phyloP scores from a whole-genome alignment of 2,888 invertebrate genomes.

The Diarsia mendica region DNA sequence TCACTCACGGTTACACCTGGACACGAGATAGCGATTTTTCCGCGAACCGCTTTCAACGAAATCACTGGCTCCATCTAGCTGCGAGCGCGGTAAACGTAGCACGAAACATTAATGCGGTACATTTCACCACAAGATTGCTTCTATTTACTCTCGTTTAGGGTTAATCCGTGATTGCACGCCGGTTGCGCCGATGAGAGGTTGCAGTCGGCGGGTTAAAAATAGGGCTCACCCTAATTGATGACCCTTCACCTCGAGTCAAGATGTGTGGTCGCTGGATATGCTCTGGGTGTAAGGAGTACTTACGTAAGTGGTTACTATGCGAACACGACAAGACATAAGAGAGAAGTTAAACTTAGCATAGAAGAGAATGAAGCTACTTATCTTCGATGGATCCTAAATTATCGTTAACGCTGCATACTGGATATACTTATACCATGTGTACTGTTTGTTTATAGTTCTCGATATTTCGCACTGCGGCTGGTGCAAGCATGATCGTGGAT shows the following conservation, averaged over 20 bases:
- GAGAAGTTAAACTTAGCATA: neutral
- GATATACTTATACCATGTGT: no score
- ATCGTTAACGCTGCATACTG: no score
- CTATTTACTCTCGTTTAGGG: conserved; percentile 71
- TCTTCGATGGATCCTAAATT: neutral
- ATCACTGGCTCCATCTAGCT: conserved; percentile 61
- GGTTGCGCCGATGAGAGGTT: conserved; percentile 69
- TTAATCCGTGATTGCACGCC: conserved; percentile 71
- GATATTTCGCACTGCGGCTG: no score
- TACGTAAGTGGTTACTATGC: neutral
- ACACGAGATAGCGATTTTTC: conserved; percentile 39
- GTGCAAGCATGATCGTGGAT: no score
- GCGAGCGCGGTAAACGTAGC: conserved; percentile 30
- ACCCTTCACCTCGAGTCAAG: conserved; percentile 70
- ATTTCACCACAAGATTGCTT: conserved; percentile 70
- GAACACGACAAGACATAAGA: no score
- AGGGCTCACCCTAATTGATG: conserved; percentile 80
- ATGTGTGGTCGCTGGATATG: conserved; percentile 61
- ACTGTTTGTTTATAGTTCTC: no score
- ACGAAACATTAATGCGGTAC: conserved; percentile 56
- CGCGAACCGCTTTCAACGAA: conserved; percentile 42
- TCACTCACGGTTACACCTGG: conserved; percentile 31
- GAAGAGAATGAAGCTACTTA: neutral
- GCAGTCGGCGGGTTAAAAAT: conserved; percentile 76
- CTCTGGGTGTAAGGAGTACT: neutral